phyloP scores from a whole-genome alignment of 1,140 invertebrate species.

The Aradophagus sp. region DNA sequence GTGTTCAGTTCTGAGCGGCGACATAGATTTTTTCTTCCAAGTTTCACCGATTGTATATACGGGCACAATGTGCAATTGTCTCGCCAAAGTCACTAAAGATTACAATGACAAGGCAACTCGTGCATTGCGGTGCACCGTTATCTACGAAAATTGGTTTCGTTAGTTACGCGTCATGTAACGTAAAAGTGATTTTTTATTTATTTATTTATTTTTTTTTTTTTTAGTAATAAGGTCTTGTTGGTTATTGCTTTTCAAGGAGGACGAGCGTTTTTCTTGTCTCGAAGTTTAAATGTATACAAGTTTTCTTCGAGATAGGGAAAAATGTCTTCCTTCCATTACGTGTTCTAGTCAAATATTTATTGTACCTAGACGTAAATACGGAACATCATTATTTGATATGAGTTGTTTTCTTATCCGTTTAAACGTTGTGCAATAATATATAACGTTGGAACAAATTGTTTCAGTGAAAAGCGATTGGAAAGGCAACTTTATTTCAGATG shows the following conservation, averaged over 20 bases:
- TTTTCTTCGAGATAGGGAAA: neutral
- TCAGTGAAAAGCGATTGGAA: neutral
- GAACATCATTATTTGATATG: slow-evolving; percentile 29
- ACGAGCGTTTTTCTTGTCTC: slow-evolving; percentile 3
- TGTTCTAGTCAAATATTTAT: slow-evolving; percentile 42
- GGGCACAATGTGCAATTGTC: slow-evolving; percentile 45
- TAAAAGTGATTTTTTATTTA: too few species aligned
- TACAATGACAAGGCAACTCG: slow-evolving; percentile 13
- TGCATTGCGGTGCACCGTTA: slow-evolving; percentile 19
- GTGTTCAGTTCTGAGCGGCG: slow-evolving; percentile 15
- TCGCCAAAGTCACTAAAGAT: slow-evolving; percentile 3
- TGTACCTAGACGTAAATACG: too few species aligned
- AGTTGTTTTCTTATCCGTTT: too few species aligned
- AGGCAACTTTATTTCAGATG: slow-evolving; percentile 32
- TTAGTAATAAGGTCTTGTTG: slow-evolving; percentile 13
- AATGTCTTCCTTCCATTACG: neutral
- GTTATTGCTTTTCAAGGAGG: slow-evolving; percentile 1
- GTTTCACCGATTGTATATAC: slow-evolving; percentile 48
- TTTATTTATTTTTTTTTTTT: slow-evolving; percentile 8
- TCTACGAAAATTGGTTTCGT: slow-evolving; percentile 14
- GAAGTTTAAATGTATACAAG: too few species aligned
- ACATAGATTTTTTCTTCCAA: slow-evolving; percentile 41
- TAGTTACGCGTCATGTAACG: slow-evolving; percentile 23
- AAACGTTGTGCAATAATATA: slow-evolving; percentile 33
- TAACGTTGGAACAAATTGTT: neutral